These are phyloP conservation scores for Otis tarda DNA, from an alignment of 2,113 vertebrate species.

Conservation along the genomic window DNA sequence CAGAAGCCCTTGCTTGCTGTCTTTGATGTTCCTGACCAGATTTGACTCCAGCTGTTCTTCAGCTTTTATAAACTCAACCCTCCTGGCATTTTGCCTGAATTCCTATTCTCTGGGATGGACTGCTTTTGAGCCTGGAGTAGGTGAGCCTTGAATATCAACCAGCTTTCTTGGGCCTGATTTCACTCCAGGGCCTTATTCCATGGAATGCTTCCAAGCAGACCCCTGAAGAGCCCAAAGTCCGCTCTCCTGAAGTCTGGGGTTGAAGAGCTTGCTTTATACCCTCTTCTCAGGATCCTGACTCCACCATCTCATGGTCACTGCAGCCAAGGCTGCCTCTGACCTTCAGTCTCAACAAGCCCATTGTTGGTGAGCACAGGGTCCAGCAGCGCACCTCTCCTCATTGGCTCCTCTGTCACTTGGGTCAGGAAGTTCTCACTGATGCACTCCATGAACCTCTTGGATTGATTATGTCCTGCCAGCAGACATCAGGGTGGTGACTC, in stretches of 20 bases:
- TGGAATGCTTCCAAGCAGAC: background rate
- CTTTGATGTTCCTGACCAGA: background rate
- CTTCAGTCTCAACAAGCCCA: background rate
- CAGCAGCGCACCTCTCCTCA: background rate
- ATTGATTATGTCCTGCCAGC: background rate
- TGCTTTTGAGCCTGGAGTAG: background rate
- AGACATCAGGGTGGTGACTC: background rate
- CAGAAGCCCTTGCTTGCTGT: background rate
- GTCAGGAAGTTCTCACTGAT: background rate
- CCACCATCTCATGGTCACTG: background rate
- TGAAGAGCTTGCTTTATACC: background rate
- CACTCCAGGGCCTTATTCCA: no score
- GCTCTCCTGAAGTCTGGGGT: background rate
- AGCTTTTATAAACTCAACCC: background rate
- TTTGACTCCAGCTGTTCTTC: background rate
- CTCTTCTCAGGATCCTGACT: background rate
- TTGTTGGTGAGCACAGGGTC: background rate
- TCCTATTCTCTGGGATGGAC: background rate
- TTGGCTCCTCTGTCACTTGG: background rate
- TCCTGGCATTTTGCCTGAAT: background rate
- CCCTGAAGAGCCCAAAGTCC: background rate
- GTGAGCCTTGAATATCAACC: background rate
- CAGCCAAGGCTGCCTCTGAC: background rate
- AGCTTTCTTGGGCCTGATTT: background rate
- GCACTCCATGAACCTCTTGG: background rate